Conservation (phyloP, 2,888 invertebrate species). For the Parasteatoda lunata region DNA sequence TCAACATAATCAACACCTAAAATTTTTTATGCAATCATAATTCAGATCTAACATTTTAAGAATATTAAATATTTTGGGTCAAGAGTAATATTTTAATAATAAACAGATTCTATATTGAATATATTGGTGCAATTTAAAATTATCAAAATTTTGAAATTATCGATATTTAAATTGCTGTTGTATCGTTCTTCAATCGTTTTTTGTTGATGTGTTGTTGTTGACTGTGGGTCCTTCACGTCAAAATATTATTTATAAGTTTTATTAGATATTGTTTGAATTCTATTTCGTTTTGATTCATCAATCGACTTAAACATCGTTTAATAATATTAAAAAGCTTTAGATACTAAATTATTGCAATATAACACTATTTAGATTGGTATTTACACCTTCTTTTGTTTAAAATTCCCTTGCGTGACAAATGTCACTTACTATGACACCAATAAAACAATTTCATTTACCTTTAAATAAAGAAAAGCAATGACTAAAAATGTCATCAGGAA, state of each 20-base stretch:
- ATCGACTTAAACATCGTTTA: neutral
- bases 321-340: neutral
- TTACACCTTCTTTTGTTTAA: neutral
- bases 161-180: too few species aligned
- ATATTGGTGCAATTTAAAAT: too few species aligned
- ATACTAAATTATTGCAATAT: neutral
- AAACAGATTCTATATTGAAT: too few species aligned
- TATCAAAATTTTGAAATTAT: too few species aligned
- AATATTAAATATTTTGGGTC: too few species aligned
- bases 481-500: slow-evolving; percentile 61
- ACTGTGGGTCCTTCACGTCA: slow-evolving; percentile 18
- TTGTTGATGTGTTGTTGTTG: slow-evolving; percentile 62
- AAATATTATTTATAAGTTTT: slow-evolving; percentile 25
- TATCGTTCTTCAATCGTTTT: slow-evolving; percentile 19
- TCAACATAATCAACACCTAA: too few species aligned
- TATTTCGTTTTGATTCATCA: neutral
- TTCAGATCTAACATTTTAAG: too few species aligned
- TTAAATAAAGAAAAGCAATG: slow-evolving; percentile 57
- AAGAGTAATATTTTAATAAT: too few species aligned
- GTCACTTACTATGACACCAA: slow-evolving; percentile 40
- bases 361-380: neutral
- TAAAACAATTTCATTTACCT: slow-evolving; percentile 39
- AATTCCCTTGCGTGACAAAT: slow-evolving; percentile 32
- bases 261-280: slow-evolving; percentile 28
- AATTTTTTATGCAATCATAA: too few species aligned